phyloP scores from a whole-genome alignment of 2,888 invertebrate species.

The Drosophila eohydei region DNA sequence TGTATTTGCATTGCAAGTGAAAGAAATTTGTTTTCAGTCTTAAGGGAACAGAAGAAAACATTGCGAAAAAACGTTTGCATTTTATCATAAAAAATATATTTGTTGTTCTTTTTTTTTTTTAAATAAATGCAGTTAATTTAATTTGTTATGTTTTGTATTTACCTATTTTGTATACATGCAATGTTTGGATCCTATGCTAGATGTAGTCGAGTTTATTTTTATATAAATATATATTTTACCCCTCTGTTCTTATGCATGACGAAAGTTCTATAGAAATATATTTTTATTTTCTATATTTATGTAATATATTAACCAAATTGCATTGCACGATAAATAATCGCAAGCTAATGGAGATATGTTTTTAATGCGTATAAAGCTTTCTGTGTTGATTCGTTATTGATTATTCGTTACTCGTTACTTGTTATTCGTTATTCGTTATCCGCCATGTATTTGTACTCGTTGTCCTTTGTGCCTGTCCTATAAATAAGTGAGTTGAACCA shows the following conservation, averaged over 20 bases:
- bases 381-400: background rate
- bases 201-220: background rate
- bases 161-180: background rate
- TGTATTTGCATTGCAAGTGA: background rate
- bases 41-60: background rate
- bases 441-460: constrained; percentile 17
- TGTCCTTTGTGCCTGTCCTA: constrained; percentile 31
- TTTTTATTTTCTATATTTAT: background rate
- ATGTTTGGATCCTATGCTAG: background rate
- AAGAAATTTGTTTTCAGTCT: background rate
- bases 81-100: background rate
- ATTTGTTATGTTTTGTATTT: constrained; percentile 10
- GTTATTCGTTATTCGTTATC: constrained; percentile 8
- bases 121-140: constrained; percentile 3
- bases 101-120: background rate
- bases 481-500: constrained; percentile 28
- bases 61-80: background rate
- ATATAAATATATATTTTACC: background rate
- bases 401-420: background rate
- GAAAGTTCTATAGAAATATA: background rate
- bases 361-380: background rate
- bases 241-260: background rate
- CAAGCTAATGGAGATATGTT: background rate
- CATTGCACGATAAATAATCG: constrained; percentile 3
- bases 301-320: background rate